These are phyloP conservation scores for Papilio dardanus DNA, from an alignment of 1,140 invertebrate species.

Conservation along the genomic window DNA sequence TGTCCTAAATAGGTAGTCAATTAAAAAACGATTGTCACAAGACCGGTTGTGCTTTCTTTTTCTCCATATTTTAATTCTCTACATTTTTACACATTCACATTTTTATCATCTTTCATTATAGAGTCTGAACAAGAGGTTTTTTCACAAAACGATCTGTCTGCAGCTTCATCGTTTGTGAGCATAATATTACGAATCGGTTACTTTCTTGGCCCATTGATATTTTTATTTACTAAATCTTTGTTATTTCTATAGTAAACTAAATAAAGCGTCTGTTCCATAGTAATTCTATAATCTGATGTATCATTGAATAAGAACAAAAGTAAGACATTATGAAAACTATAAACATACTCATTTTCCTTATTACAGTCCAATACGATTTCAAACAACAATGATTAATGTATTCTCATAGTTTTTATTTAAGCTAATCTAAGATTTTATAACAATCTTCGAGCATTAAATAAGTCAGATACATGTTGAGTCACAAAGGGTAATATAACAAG, in stretches of 20 bases:
- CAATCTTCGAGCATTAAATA: conserved; percentile 6
- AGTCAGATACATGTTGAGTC: neutral
- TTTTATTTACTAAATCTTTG: neutral
- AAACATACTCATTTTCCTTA: too few relatives aligned
- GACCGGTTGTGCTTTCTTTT: conserved; percentile 26
- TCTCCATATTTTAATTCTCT: neutral
- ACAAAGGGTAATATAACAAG: conserved; percentile 1
- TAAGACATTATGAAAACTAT: too few relatives aligned
- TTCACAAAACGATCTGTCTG: neutral
- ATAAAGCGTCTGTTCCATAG: too few relatives aligned
- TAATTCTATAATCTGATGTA: too few relatives aligned
- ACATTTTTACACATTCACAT: conserved; percentile 3
- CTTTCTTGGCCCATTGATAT: neutral
- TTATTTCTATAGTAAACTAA: neutral
- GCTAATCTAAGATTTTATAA: neutral
- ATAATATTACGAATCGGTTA: neutral
- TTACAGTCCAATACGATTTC: neutral
- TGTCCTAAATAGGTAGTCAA: conserved; percentile 8
- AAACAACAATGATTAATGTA: neutral
- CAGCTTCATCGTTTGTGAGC: conserved; percentile 5
- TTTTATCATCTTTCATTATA: neutral
- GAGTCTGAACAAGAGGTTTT: neutral
- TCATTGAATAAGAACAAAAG: neutral
- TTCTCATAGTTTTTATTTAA: neutral
- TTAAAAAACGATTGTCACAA: conserved; percentile 15